Conservation (phyloP, 2,888 invertebrate genomes). For the Eupeodes luniger region DNA sequence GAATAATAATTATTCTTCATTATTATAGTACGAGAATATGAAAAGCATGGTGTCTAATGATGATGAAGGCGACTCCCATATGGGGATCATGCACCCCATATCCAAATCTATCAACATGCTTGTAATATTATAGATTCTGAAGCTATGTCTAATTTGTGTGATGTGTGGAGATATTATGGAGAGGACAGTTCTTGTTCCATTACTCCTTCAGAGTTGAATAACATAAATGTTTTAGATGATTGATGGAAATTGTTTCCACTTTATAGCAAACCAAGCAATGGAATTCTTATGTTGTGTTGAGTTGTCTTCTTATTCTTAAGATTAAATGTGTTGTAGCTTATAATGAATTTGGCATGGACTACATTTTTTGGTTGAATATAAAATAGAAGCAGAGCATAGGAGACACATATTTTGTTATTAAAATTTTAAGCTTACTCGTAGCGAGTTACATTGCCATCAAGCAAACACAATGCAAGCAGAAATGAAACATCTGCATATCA, state of each 20-base stretch:
- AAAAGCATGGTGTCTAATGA: slow-evolving; percentile 21
- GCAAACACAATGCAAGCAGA: no score
- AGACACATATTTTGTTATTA: no score
- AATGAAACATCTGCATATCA: no score
- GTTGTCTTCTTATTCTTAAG: slow-evolving; percentile 13
- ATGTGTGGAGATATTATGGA: background rate
- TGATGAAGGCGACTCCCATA: slow-evolving; percentile 35
- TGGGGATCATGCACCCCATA: slow-evolving; percentile 33
- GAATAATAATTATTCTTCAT: slow-evolving; percentile 71
- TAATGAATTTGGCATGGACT: background rate
- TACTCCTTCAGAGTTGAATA: slow-evolving; percentile 36
- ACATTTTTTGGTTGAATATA: background rate
- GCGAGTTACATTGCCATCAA: no score
- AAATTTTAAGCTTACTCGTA: no score
- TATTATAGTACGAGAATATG: background rate
- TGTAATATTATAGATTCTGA: slow-evolving; percentile 24
- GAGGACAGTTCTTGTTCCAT: slow-evolving; percentile 6
- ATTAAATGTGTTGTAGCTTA: slow-evolving; percentile 38
- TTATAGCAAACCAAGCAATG: background rate
- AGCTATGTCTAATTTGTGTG: background rate
- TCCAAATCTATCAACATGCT: slow-evolving; percentile 20
- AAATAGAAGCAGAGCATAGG: no score
- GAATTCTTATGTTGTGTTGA: slow-evolving; percentile 15
- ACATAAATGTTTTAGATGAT: slow-evolving; percentile 61
- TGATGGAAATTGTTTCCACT: slow-evolving; percentile 61